phyloP scores from a whole-genome alignment of 2,888 invertebrate species.

The Glyphotaelius pellucidus region DNA sequence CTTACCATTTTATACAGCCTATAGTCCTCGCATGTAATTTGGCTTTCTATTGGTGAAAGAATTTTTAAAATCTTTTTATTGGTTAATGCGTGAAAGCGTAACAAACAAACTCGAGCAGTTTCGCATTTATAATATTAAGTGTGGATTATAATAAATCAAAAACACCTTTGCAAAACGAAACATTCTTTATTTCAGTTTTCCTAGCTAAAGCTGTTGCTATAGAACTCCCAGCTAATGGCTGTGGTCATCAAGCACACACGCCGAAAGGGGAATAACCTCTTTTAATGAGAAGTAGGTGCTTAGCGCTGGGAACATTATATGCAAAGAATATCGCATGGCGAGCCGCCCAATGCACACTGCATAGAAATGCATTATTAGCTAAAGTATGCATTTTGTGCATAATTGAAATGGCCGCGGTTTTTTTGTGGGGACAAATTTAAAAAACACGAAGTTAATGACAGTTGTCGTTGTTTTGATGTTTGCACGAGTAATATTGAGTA shows the following conservation, averaged over 20 bases:
- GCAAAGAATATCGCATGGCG: not conserved
- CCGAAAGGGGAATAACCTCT: not conserved
- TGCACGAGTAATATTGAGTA: not conserved
- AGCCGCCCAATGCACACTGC: not conserved
- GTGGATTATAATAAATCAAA: not conserved
- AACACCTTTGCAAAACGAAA: not conserved
- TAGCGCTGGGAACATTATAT: not conserved
- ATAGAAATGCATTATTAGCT: too few relatives aligned
- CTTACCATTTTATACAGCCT: too few relatives aligned
- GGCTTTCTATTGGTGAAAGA: too few relatives aligned
- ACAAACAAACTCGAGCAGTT: too few relatives aligned
- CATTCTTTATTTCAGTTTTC: not conserved
- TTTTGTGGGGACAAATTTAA: not conserved
- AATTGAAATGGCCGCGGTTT: not conserved
- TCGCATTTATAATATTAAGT: too few relatives aligned
- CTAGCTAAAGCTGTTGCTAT: not conserved
- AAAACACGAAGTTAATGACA: not conserved
- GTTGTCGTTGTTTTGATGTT: not conserved
- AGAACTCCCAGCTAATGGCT: not conserved
- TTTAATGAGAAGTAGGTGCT: not conserved
- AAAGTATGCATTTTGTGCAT: not conserved
- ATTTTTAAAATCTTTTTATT: too few relatives aligned
- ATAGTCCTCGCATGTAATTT: too few relatives aligned
- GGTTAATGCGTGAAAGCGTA: too few relatives aligned
- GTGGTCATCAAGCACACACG: conserved; percentile 15